Evolutionary conservation across 2,797 vertebrate genomes (phyloP).

Genomic region (Vireo griseus): DNA sequence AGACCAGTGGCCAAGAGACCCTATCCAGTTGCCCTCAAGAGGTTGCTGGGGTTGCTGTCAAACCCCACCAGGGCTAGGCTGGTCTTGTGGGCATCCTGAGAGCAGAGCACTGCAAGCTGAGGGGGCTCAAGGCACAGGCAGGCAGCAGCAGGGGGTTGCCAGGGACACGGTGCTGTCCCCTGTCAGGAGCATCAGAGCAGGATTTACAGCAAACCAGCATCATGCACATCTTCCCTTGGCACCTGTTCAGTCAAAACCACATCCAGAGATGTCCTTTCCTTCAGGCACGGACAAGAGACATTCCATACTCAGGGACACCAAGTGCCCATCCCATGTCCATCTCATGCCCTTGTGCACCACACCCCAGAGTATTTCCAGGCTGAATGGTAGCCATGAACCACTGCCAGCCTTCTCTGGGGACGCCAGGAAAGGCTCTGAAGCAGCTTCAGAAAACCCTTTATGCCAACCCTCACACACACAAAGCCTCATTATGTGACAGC

Average conservation of each 20-base stretch:
- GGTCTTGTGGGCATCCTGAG: fast-evolving
- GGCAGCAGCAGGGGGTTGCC: neutral
- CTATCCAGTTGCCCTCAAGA: fast-evolving
- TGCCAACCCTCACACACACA: neutral
- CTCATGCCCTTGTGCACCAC: fast-evolving
- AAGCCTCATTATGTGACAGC: neutral
- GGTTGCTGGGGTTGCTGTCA: neutral
- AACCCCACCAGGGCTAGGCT: neutral
- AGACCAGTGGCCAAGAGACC: fast-evolving
- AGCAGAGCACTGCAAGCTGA: neutral
- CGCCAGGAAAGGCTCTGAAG: neutral
- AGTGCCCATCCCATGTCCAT: neutral
- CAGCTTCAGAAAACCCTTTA: neutral
- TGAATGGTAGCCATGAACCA: neutral
- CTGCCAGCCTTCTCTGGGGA: neutral
- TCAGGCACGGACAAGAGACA: neutral
- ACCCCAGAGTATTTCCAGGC: neutral
- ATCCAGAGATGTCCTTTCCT: neutral
- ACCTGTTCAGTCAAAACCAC: neutral
- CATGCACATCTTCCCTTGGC: neutral
- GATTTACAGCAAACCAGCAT: neutral
- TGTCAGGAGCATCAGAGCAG: neutral
- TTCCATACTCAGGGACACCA: neutral
- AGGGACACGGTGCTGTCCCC: fast-evolving
- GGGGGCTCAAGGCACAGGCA: neutral